These are phyloP conservation scores for Xylocampa areola DNA, from an alignment of 2,888 invertebrate genomes.

Conservation along the genomic window DNA sequence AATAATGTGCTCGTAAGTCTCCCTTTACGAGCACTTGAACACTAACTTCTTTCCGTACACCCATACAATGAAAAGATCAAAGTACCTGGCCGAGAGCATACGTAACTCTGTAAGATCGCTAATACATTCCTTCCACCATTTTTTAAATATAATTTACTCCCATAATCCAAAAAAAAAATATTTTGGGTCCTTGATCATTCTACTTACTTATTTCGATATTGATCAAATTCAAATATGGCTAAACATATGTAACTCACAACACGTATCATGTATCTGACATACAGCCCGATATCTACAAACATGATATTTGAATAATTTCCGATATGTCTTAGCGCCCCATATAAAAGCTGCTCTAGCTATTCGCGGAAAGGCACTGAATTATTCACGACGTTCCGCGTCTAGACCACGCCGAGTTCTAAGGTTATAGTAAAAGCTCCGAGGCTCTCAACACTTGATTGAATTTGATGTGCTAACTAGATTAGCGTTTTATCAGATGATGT, in stretches of 20 bases:
- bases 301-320: slow-evolving; percentile 41
- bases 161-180: too few relatives aligned
- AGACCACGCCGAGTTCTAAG: slow-evolving; percentile 36
- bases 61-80: too few relatives aligned
- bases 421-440: slow-evolving; percentile 5
- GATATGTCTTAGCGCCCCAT: slow-evolving; percentile 20
- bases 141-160: too few relatives aligned
- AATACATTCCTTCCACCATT: too few relatives aligned
- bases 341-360: slow-evolving; percentile 34
- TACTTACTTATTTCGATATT: neutral
- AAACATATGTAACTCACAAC: neutral
- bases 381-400: slow-evolving; percentile 60
- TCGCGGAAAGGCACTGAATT: slow-evolving; percentile 55
- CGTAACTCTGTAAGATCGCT: too few relatives aligned
- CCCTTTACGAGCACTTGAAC: slow-evolving; percentile 31
- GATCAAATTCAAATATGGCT: slow-evolving; percentile 14
- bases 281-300: slow-evolving; percentile 15
- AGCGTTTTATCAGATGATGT: slow-evolving; percentile 19
- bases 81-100: too few relatives aligned
- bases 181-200: too few relatives aligned
- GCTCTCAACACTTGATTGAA: slow-evolving; percentile 45
- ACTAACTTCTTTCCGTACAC: neutral
- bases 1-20: slow-evolving; percentile 20
- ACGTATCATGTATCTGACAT: neutral
- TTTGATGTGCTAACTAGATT: slow-evolving; percentile 39